Base-by-base conservation (phyloP, 92 coral and sea anemone species). In the Ricordea florida region DNA sequence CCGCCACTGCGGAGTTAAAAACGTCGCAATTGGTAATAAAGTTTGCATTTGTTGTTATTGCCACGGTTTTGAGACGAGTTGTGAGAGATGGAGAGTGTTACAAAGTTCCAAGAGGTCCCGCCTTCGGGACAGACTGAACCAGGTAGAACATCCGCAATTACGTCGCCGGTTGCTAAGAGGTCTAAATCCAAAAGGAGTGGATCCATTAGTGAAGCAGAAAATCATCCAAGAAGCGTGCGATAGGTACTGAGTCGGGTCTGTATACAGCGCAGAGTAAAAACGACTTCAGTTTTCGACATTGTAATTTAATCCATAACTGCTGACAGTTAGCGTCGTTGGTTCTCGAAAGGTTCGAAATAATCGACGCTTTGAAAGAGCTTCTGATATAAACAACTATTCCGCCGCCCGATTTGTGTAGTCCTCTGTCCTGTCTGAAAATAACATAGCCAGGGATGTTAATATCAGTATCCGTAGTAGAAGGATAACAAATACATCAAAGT, bases 291-390 rank as follows among this genome's bases (percentile, higher is more conserved):
- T 66, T 75, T 34, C 60, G 41, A 41, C 69, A 63, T 38, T 72
- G 82, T 9, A 82, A 55, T 32, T 82, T 82, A 25, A 82, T 65
- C 88, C 88, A 82, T 4, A 82, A 58, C 33, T 82, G 78, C 44
- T 82, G 88, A 15, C 57, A 82, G 40, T 72, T 76, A 16, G 31
- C n/a, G 34, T 83, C 89, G 4, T 78, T 37, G 10, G 60, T 55
- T 56, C 69, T n/a, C n/a, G 72, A 76, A 47, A 32, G 26, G 17
- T 16, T 56, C 5, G 27, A 65, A 51, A 51, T 74, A 28, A 30
- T 64, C 58, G 63, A 42, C 20, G 56, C 87, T 45, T 18, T 72
- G 84, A 24, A 62, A 15, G 69, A 30, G 58, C 38, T 67, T 74
- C 49, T 55, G 27, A 48, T 67, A 60, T 33, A 83, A 26, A 79